Base-by-base conservation (phyloP, 2,888 invertebrate genomes). In the Lacanobia oleracea region DNA sequence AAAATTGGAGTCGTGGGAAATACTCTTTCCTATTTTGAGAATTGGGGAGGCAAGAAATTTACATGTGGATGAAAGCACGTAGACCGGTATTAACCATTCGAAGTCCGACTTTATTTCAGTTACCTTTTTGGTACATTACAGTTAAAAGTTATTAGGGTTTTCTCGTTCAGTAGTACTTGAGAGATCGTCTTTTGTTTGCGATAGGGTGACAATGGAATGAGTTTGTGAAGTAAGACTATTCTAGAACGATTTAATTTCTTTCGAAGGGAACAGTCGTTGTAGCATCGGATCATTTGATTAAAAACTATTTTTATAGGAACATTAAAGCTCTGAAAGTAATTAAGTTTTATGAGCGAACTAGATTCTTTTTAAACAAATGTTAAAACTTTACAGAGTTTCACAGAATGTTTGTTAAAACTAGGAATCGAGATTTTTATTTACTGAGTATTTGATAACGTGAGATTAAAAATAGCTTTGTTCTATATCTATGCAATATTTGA, bases 1-100 rank as follows among this genome's bases (percentile, higher is more conserved):
- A 73, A 79, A 72, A 83, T 76, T 77, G 75, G 69, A 74, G 67
- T 62, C 75, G 14, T 53, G 79, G 84, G 79, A 75, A 79, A 86
- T 77, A 71, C 68, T 62, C 37, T 16, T 21, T 43, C 21, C 67
- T 71, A 77, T 81, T 75, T 73, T 18, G 23, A 62, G 65, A 62
- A 65, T 60, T 53, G 71, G 56, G n/a, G 23, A 66, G 53, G 59
- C 59, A 51, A 18, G 14, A 61, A 76, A 83, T 84, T 84, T 83
- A 40, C 83, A 84, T 83, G 67, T 69, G 62, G 56, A 72, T 69
- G 45, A 68, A 59, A 61, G 23, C 77, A 84, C 77, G 83, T 77
- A 59, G 48, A 70, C 70, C 72, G 10, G n/a, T 54, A 63, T 75
- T 74, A 74, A 83, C 75, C 81, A 75, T 86, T 73, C 23, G 18